These are phyloP conservation scores for Siniperca chuatsi DNA, from an alignment of 2,113 vertebrate species.

Conservation along the genomic window DNA sequence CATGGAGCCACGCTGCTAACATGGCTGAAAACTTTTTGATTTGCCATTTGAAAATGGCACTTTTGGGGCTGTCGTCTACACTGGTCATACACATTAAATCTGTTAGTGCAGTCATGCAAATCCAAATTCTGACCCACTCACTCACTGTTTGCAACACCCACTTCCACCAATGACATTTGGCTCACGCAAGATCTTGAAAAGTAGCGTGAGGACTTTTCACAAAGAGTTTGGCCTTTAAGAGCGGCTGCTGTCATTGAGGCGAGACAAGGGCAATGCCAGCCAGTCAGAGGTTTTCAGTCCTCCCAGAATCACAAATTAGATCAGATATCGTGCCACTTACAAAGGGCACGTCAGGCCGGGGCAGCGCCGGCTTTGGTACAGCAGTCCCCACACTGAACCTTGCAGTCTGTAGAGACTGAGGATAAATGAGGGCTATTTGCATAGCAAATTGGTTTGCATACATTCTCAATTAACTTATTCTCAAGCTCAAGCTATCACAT, in stretches of 20 bases:
- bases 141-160: background rate
- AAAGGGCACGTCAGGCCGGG: background rate
- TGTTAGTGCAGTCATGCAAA: too few relatives aligned
- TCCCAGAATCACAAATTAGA: slow-evolving; percentile 3
- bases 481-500: too few relatives aligned
- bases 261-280: background rate
- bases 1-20: too few relatives aligned
- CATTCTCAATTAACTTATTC: too few relatives aligned
- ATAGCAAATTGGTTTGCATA: too few relatives aligned
- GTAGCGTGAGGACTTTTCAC: background rate
- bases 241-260: background rate
- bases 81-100: background rate
- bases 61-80: too few relatives aligned
- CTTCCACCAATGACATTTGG: background rate
- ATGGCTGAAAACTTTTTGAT: too few relatives aligned
- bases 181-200: background rate
- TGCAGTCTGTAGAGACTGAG: background rate
- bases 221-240: slow-evolving; percentile 18
- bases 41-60: background rate
- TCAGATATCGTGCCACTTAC: background rate
- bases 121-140: background rate
- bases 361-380: background rate
- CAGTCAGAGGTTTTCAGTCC: background rate
- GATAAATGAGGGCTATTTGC: too few relatives aligned
- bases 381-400: background rate